Evolutionary conservation across 2,797 vertebrate species (phyloP).

Genomic region (Diceros bicornis): DNA sequence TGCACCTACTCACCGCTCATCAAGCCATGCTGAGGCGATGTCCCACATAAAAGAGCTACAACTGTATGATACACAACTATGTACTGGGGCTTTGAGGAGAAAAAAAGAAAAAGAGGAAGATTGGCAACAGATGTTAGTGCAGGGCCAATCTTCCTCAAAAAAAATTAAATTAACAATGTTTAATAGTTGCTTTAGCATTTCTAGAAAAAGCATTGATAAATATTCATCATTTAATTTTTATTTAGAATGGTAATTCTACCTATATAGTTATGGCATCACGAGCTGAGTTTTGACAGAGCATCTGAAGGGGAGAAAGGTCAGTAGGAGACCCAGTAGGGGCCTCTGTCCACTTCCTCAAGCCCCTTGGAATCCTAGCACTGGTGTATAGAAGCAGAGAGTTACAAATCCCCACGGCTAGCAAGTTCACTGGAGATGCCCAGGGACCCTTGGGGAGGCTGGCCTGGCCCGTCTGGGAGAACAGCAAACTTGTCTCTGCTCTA

Average conservation of each 20-base stretch:
- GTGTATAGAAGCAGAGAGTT: not conserved
- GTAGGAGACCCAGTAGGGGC: not conserved
- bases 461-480: not conserved
- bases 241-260: not conserved
- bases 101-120: no score
- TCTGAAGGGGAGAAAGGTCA: not conserved
- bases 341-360: not conserved
- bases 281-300: not conserved
- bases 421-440: no score
- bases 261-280: not conserved
- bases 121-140: no score
- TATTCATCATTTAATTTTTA: not conserved
- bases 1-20: no score
- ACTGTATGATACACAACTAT: no score
- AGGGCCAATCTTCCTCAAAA: no score
- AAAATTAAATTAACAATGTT: no score
- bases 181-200: not conserved
- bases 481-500: not conserved
- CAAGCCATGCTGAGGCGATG: no score
- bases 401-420: accelerated
- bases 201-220: not conserved
- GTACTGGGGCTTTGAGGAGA: no score
- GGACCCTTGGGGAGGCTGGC: not conserved
- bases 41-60: no score
- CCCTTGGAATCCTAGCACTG: not conserved